phyloP scores from a whole-genome alignment of 1,140 invertebrate species.

The Archivesica marissinica region DNA sequence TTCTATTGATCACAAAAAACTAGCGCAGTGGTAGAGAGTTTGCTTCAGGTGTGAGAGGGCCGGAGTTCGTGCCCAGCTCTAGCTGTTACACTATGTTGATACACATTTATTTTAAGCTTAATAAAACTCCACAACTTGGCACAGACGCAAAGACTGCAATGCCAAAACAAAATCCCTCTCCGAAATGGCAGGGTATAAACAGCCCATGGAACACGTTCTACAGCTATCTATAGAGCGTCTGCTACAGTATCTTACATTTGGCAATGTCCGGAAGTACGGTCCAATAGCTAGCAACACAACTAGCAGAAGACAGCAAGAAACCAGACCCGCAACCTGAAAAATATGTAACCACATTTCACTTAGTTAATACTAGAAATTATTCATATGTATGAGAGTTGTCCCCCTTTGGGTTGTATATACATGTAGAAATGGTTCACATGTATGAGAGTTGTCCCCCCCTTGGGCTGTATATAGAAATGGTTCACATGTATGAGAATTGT shows the following conservation, averaged over 20 bases:
- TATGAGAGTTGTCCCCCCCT: too few relatives aligned
- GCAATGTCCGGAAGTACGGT: slow-evolving; percentile 81
- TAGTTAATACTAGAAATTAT: not conserved
- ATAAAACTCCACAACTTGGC: too few relatives aligned
- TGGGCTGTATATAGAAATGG: too few relatives aligned
- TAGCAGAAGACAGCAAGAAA: slow-evolving; percentile 84
- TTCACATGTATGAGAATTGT: not conserved
- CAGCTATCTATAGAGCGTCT: not conserved
- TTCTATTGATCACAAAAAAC: too few relatives aligned
- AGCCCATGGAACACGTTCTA: not conserved
- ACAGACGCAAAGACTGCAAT: too few relatives aligned
- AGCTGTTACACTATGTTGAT: too few relatives aligned
- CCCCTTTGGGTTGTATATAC: not conserved
- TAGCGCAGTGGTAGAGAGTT: too few relatives aligned
- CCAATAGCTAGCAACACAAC: slow-evolving; percentile 84
- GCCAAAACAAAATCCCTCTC: not conserved
- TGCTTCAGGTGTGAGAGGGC: too few relatives aligned
- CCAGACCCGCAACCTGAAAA: slow-evolving; percentile 83
- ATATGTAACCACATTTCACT: not conserved
- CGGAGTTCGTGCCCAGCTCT: too few relatives aligned
- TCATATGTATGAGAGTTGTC: too few relatives aligned
- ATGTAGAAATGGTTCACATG: not conserved
- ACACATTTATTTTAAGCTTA: too few relatives aligned
- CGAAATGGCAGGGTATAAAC: too few relatives aligned
- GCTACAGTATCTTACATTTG: slow-evolving; percentile 82